Evolutionary conservation across 2,888 invertebrate genomes (phyloP), one percentile per base, ranked within the genome.

Genomic region (Melanchra persicariae): DNA sequence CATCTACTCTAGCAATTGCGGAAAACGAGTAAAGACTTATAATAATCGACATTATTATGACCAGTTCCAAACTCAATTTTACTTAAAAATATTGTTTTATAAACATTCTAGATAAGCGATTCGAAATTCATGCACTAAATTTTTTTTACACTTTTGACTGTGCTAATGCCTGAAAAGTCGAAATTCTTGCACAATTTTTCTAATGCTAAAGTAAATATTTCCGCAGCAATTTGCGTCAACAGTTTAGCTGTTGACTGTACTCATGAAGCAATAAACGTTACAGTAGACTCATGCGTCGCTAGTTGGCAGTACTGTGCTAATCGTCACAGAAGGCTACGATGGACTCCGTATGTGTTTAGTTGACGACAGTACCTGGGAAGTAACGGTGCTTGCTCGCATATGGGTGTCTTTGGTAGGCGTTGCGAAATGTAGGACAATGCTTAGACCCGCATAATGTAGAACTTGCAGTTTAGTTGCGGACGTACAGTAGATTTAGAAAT

Each of bases 271-370:
- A 72, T 76, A 72, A 71, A 69, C 70, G 73, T 72, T 71, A 77
- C 84, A 71, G 64, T 82, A 72, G 69, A 82, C 67, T 87, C 93
- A 91, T 92, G 93, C 87, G 73, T 81, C 62, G 84, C 81, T 89
- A 87, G 87, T 93, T 93, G 75, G 85, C 92, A 85, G 85, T 86
- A 83, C 83, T 85, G 67, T 83, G 89, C 90, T 93, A 93, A 93
- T 92, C 86, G 85, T 73, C 70, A 74, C 85, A 69, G 91, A 92
- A 93, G 91, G 93, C 79, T 88, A 79, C 79, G 71, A 70, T 24
- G 49, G 70, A 47, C 77, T 74, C 75, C 57, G 49, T 72, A 62
- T 62, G 34, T 30, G 45, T 58, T 66, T 60, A n/a, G 55, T 61
- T 57, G 57, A 45, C 65, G 49, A 81, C 55, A 24, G 67, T 70